These are phyloP conservation scores for Accipiter virgatus DNA, from an alignment of 2,113 vertebrate genomes.

Conservation along the genomic window DNA sequence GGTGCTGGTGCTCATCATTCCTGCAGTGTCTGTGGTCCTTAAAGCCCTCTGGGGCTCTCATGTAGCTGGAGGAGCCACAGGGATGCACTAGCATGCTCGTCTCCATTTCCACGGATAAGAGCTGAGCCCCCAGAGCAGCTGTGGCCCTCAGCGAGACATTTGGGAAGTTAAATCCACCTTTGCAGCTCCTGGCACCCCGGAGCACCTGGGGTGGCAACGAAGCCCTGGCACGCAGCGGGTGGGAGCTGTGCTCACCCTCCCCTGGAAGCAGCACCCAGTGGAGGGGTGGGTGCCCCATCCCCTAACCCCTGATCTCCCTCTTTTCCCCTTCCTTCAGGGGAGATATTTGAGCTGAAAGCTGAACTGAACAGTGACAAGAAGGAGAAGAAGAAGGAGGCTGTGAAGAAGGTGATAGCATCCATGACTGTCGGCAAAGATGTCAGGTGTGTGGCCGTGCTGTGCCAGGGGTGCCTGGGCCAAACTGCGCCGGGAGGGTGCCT, in stretches of 20 bases:
- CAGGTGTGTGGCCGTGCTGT: constrained; percentile 73
- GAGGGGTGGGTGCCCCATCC: too few relatives aligned
- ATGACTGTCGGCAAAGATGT: constrained; percentile 99
- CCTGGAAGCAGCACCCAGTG: background rate
- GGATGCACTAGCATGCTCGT: fast-evolving
- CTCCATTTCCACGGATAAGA: fast-evolving
- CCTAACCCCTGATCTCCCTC: background rate
- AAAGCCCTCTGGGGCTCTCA: background rate
- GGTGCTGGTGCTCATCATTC: fast-evolving
- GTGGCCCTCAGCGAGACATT: fast-evolving
- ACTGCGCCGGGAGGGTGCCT: fast-evolving
- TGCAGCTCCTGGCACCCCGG: background rate
- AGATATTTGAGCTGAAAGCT: constrained; percentile 98
- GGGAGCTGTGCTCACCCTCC: background rate
- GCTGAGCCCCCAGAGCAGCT: background rate
- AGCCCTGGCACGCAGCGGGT: fast-evolving
- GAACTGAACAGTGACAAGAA: constrained; percentile 99
- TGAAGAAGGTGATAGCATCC: constrained; percentile 98
- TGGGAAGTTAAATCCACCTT: background rate
- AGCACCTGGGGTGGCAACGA: background rate
- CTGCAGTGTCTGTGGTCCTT: background rate
- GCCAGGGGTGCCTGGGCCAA: too few relatives aligned
- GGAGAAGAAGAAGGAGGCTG: constrained; percentile 98
- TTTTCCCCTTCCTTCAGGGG: constrained; percentile 75
- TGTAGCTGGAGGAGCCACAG: background rate